Evolutionary conservation across 2,888 invertebrate species (phyloP).

Genomic region (Aquatica leii): DNA sequence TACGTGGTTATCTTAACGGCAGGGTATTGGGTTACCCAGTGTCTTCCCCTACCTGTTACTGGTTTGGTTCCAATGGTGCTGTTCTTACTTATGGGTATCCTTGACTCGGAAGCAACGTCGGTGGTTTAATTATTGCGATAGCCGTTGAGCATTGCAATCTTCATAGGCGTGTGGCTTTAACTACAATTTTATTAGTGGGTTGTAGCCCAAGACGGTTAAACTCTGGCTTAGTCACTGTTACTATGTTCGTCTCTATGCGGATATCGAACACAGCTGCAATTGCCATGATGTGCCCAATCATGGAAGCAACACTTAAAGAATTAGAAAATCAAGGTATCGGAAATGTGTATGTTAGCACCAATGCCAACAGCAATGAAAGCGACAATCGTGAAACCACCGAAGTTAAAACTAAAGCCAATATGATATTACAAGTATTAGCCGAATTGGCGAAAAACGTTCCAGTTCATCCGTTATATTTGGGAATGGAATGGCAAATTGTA

Average conservation of each 20-base stretch:
- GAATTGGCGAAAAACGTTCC: too few relatives aligned
- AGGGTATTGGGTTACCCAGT: conserved; percentile 84
- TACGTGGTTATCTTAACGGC: conserved; percentile 86
- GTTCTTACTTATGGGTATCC: conserved; percentile 83
- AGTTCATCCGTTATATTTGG: too few relatives aligned
- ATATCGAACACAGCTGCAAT: conserved; percentile 94
- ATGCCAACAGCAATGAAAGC: conserved; percentile 36
- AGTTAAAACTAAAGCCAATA: conserved; percentile 57
- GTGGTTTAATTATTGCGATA: conserved; percentile 89
- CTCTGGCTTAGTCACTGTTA: conserved; percentile 85
- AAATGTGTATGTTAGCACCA: conserved; percentile 66
- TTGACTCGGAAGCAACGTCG: conserved; percentile 70
- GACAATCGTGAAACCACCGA: too few relatives aligned
- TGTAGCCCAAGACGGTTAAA: conserved; percentile 70
- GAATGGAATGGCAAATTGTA: too few relatives aligned
- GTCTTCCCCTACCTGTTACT: conserved; percentile 82
- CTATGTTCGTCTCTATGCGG: conserved; percentile 97
- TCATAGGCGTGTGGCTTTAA: conserved; percentile 85
- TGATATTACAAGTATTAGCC: too few relatives aligned
- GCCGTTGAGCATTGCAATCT: conserved; percentile 90
- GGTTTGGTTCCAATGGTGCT: conserved; percentile 83
- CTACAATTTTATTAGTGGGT: conserved; percentile 69
- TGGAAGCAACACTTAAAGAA: conserved; percentile 84
- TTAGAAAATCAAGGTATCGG: conserved; percentile 79
- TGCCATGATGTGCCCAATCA: conserved; percentile 94